Percentiles rank a stretch among this genome's conserved stretches.
phyloP scores from a whole-genome alignment of 2,113 vertebrate genomes.

The Rhipidura dahli region DNA sequence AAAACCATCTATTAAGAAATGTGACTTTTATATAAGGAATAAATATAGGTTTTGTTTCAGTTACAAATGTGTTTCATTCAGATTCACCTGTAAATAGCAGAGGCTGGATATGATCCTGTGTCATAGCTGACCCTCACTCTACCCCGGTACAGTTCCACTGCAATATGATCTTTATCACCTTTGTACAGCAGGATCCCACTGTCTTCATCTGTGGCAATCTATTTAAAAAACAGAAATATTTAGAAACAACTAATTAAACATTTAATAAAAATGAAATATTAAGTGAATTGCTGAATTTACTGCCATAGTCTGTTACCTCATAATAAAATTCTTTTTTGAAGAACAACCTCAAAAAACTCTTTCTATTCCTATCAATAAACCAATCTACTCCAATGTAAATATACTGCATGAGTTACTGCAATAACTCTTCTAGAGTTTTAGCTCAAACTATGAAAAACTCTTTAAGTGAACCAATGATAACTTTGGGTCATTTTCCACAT shows the following conservation, averaged over 20 bases:
- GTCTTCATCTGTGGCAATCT: constrained; percentile 98
- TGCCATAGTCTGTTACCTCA: neutral
- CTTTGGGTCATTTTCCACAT: neutral
- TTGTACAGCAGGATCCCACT: constrained; percentile 95
- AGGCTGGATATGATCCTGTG: constrained; percentile 89
- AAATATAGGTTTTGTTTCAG: neutral
- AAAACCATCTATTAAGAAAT: neutral
- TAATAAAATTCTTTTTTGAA: neutral
- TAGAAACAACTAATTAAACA: neutral
- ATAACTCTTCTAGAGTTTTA: neutral
- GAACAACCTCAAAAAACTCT: neutral
- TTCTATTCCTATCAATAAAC: neutral
- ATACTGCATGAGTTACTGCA: neutral
- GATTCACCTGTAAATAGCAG: constrained; percentile 95
- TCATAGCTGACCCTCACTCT: constrained; percentile 96
- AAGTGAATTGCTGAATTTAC: neutral
- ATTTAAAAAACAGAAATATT: constrained; percentile 33
- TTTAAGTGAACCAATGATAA: neutral
- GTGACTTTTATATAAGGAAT: neutral
- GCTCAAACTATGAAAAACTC: neutral
- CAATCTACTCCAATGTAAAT: neutral
- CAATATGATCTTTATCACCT: constrained; percentile 91
- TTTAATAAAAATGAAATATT: neutral
- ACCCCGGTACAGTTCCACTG: constrained; percentile 92
- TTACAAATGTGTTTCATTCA: neutral